These are phyloP conservation scores for Drosophila pullipes DNA, from an alignment of 2,888 invertebrate species.

Conservation along the genomic window DNA sequence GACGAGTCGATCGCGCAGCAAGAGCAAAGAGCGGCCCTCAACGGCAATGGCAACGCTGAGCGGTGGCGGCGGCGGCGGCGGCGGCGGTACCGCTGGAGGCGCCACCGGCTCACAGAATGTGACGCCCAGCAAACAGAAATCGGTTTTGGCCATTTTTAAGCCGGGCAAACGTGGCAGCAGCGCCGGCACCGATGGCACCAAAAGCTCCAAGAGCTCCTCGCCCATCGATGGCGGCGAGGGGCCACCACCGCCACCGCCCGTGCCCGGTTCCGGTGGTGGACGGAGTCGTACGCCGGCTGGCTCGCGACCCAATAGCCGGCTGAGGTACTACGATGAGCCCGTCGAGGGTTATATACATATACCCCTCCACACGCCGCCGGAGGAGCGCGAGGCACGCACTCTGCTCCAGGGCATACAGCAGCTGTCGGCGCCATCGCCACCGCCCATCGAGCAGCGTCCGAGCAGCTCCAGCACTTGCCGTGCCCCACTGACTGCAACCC, in stretches of 20 bases:
- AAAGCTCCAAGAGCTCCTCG: slow-evolving; percentile 86
- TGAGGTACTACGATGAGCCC: slow-evolving; percentile 88
- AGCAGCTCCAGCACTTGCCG: slow-evolving; percentile 39
- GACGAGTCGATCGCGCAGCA: slow-evolving; percentile 86
- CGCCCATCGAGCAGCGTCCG: slow-evolving; percentile 57
- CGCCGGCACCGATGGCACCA: slow-evolving; percentile 69
- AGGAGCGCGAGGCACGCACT: slow-evolving; percentile 86
- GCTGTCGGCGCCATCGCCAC: slow-evolving; percentile 73
- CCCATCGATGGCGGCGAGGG: slow-evolving; percentile 78
- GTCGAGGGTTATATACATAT: slow-evolving; percentile 89
- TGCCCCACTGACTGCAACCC: slow-evolving; percentile 32
- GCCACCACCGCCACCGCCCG: slow-evolving; percentile 64
- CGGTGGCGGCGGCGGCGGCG: not conserved
- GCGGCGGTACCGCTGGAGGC: not conserved
- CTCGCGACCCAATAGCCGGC: slow-evolving; percentile 82
- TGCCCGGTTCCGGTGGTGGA: slow-evolving; percentile 35
- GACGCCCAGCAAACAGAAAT: slow-evolving; percentile 89
- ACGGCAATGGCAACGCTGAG: slow-evolving; percentile 50
- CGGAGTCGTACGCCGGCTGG: slow-evolving; percentile 85
- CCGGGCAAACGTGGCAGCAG: slow-evolving; percentile 86
- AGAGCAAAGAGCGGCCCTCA: slow-evolving; percentile 88
- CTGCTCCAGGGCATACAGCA: slow-evolving; percentile 82
- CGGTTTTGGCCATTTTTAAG: slow-evolving; percentile 89
- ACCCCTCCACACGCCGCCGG: slow-evolving; percentile 91
- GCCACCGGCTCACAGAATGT: slow-evolving; percentile 85